These are phyloP conservation scores for Actinia equina DNA, from an alignment of 64 coral and sea anemone species.

Conservation along the genomic window DNA sequence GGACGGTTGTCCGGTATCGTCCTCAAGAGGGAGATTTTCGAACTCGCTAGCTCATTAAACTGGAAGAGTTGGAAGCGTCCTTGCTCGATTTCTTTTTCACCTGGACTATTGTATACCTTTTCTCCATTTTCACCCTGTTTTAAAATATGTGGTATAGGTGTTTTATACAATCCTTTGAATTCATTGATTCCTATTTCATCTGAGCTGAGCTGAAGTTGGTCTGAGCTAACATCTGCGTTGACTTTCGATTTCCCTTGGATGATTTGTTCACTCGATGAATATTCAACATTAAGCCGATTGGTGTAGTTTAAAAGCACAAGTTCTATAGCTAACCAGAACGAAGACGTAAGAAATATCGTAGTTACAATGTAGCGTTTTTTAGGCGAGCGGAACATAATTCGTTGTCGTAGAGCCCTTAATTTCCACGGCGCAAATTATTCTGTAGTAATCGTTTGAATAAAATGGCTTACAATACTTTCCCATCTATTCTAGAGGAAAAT, in stretches of 20 bases:
- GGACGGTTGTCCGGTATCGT: slow-evolving; percentile 90
- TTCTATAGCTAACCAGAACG: slow-evolving; percentile 77
- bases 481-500: neutral
- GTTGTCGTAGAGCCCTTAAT: neutral
- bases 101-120: slow-evolving; percentile 52
- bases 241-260: neutral
- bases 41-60: slow-evolving; percentile 90
- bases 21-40: slow-evolving; percentile 79
- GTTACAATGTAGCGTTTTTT: slow-evolving; percentile 66
- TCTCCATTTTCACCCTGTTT: slow-evolving; percentile 52
- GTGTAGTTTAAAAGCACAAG: slow-evolving; percentile 68
- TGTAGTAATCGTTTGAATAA: neutral
- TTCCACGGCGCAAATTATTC: neutral
- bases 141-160: slow-evolving; percentile 39
- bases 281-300: slow-evolving; percentile 53
- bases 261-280: slow-evolving; percentile 16
- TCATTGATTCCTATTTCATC: slow-evolving; percentile 39
- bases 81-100: slow-evolving; percentile 47
- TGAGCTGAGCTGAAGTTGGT: neutral
- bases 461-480: neutral
- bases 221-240: neutral
- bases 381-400: slow-evolving; percentile 51
- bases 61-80: slow-evolving; percentile 71
- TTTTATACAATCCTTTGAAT: slow-evolving; percentile 60
- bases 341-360: slow-evolving; percentile 78